Percentiles rank a stretch among this genome's conserved stretches.
These are phyloP conservation scores for Patiria pectinifera DNA, from an alignment of 53 echinoderm and acorn worm species.

Conservation along the genomic window DNA sequence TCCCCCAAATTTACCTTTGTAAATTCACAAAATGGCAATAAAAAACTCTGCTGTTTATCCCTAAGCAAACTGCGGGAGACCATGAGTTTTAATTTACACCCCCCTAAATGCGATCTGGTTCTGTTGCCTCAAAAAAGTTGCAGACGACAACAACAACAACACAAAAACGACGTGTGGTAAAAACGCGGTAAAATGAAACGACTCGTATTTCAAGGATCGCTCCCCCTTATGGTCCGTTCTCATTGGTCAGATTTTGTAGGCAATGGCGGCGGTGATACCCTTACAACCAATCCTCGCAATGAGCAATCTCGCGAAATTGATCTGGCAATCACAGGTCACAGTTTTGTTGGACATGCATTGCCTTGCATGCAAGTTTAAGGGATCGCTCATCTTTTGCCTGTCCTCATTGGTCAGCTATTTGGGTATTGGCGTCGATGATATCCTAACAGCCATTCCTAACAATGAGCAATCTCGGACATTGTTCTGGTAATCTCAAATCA, in stretches of 20 bases:
- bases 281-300: neutral
- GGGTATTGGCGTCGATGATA: neutral
- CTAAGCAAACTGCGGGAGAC: neutral
- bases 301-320: neutral
- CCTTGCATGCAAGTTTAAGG: neutral
- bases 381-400: neutral
- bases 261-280: neutral
- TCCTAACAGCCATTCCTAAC: neutral
- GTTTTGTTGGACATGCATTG: neutral
- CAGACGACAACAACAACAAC: conserved; percentile 34
- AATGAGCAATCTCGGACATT: neutral
- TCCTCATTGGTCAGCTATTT: neutral
- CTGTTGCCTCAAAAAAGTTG: neutral
- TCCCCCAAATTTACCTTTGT: neutral
- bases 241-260: neutral
- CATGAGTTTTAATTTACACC: conserved; percentile 21
- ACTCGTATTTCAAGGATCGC: neutral
- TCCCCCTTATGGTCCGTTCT: neutral
- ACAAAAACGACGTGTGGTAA: neutral
- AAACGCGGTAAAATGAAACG: neutral
- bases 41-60: conserved; percentile 24
- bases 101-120: conserved; percentile 7
- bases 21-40: neutral
- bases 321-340: neutral
- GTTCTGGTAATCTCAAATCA: neutral